These are phyloP conservation scores for Cerceris ruficornis DNA, from an alignment of 2,888 invertebrate genomes.

Conservation along the genomic window DNA sequence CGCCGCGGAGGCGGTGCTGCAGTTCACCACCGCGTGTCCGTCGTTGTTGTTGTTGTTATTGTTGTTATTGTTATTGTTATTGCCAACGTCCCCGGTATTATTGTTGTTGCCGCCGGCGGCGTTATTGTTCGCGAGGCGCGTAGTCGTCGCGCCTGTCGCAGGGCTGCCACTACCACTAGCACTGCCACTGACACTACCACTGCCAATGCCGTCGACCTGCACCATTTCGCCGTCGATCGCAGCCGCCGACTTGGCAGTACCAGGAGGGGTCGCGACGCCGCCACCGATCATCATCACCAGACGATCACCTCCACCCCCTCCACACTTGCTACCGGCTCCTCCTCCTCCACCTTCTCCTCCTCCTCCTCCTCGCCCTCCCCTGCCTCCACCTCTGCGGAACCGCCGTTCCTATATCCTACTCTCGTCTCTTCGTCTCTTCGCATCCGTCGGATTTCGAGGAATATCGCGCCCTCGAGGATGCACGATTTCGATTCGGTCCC, in stretches of 20 bases:
- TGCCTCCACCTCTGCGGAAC: constrained; percentile 47
- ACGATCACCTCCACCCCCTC: constrained; percentile 66
- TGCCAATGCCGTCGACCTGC: constrained; percentile 77
- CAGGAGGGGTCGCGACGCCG: constrained; percentile 78
- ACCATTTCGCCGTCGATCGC: constrained; percentile 78
- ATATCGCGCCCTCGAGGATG: background rate
- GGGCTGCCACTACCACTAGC: constrained; percentile 80
- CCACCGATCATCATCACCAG: constrained; percentile 80
- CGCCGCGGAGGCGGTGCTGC: constrained; percentile 49
- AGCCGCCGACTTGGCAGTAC: constrained; percentile 77
- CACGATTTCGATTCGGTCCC: background rate
- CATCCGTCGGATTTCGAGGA: constrained; percentile 44
- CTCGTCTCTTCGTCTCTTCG: constrained; percentile 41
- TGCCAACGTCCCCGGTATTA: constrained; percentile 42
- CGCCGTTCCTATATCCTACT: constrained; percentile 26
- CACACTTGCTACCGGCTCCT: constrained; percentile 59
- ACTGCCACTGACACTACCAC: constrained; percentile 79
- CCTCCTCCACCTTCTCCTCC: constrained; percentile 46
- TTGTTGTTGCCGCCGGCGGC: constrained; percentile 62
- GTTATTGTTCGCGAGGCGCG: constrained; percentile 64
- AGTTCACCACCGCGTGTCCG: constrained; percentile 60
- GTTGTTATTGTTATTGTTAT: constrained; percentile 57
- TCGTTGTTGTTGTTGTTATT: constrained; percentile 68
- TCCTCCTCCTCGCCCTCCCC: constrained; percentile 32
- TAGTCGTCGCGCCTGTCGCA: constrained; percentile 73